These are phyloP conservation scores for Drosophila ezoana DNA, from an alignment of 2,888 invertebrate genomes.

Conservation along the genomic window DNA sequence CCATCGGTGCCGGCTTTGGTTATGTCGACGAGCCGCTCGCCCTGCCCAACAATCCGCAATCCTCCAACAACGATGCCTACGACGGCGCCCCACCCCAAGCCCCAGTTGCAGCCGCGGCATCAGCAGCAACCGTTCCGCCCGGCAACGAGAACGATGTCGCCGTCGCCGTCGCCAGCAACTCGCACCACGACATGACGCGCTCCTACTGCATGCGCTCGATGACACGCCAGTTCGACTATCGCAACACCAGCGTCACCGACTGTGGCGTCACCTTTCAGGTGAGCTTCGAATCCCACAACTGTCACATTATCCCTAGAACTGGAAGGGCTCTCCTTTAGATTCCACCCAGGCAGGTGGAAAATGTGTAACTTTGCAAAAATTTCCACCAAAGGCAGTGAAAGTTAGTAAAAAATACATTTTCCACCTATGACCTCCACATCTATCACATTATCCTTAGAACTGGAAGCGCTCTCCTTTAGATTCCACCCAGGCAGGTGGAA, in stretches of 20 bases:
- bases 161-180: constrained; percentile 30
- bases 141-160: constrained; percentile 26
- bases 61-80: constrained; percentile 42
- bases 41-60: constrained; percentile 85
- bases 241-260: constrained; percentile 91
- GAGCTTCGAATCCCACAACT: not conserved
- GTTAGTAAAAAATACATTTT: too few species aligned
- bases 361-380: too few species aligned
- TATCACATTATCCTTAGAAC: too few species aligned
- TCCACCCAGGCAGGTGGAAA: too few species aligned
- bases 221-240: constrained; percentile 89
- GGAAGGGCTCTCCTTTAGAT: too few species aligned
- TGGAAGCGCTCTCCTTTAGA: too few species aligned
- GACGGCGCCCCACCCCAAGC: constrained; percentile 47
- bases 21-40: constrained; percentile 78
- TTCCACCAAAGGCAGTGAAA: too few species aligned
- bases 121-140: constrained; percentile 4
- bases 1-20: constrained; percentile 22
- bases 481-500: too few species aligned
- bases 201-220: constrained; percentile 90
- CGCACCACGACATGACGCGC: constrained; percentile 86
- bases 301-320: too few species aligned
- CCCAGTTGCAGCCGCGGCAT: not conserved
- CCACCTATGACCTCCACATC: too few species aligned
- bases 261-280: constrained; percentile 90